A percentile compares a stretch with the other conserved stretches of the same genome.
These are phyloP conservation scores for Paradoxurus hermaphroditus DNA, from an alignment of 2,113 vertebrate genomes.

Conservation along the genomic window DNA sequence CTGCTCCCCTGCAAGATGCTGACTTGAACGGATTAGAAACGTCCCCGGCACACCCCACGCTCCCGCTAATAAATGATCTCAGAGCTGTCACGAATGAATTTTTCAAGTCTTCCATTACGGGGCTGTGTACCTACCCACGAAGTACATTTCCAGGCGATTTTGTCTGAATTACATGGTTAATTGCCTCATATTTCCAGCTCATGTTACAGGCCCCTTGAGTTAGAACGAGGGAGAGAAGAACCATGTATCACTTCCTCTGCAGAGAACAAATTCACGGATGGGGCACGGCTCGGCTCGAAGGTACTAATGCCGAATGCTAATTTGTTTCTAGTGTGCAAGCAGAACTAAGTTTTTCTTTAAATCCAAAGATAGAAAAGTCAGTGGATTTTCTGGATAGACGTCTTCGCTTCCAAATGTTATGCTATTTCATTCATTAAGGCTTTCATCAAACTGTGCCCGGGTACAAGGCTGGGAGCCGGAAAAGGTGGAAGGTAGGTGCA, in stretches of 20 bases:
- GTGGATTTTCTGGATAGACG: not conserved
- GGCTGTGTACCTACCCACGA: slow-evolving; percentile 47
- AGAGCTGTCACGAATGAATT: slow-evolving; percentile 42
- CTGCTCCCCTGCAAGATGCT: not conserved
- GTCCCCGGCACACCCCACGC: not conserved
- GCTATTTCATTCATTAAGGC: not conserved
- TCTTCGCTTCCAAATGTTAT: not conserved
- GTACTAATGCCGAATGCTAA: not conserved
- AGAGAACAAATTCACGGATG: not conserved
- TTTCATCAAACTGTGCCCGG: not conserved
- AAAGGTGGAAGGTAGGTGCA: not conserved
- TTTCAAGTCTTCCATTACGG: slow-evolving; percentile 48
- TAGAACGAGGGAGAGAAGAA: not conserved
- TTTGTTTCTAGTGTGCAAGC: not conserved
- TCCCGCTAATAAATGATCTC: slow-evolving; percentile 37
- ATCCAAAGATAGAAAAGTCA: not conserved
- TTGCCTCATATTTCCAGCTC: slow-evolving; percentile 65
- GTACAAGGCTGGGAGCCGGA: not conserved
- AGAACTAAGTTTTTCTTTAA: not conserved
- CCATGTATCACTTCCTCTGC: slow-evolving; percentile 7
- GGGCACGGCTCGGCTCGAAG: not conserved
- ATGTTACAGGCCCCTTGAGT: slow-evolving; percentile 37
- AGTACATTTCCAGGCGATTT: slow-evolving; percentile 63
- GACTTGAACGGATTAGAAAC: slow-evolving; percentile 41
- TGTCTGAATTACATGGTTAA: slow-evolving; percentile 66